Conservation (phyloP, 2,888 invertebrate genomes). For the Chrysolina oricalcia region DNA sequence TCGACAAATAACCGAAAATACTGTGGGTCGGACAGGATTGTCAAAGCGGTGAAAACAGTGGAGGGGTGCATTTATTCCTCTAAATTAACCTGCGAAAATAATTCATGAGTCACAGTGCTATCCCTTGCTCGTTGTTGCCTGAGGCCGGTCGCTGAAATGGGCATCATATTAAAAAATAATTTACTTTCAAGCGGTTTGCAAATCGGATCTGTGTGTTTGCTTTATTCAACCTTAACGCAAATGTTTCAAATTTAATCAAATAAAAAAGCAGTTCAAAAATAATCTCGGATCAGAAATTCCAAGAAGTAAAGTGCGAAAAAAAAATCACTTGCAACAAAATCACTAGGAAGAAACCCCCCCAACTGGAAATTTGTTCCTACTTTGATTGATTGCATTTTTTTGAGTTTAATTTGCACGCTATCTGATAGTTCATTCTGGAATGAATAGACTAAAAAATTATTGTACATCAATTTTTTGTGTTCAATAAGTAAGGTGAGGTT, state of each 20-base stretch:
- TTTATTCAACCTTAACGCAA: not conserved
- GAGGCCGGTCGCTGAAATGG: not conserved
- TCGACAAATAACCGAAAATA: not conserved
- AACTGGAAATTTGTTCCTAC: no score
- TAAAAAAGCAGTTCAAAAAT: no score
- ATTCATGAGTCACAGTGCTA: constrained; percentile 10
- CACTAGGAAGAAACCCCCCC: no score
- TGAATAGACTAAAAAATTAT: no score
- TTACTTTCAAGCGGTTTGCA: not conserved
- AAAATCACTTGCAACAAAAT: no score
- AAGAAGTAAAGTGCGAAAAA: no score
- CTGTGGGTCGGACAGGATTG: not conserved
- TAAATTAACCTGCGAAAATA: constrained; percentile 9
- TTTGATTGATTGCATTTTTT: no score
- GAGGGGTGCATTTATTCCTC: constrained; percentile 2
- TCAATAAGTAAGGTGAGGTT: no score
- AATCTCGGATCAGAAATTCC: no score
- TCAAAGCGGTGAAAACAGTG: not conserved
- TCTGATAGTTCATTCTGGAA: no score
- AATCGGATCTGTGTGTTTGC: not conserved
- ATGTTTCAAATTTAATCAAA: not conserved
- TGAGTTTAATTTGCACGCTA: no score
- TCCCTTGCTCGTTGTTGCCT: not conserved
- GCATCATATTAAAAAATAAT: not conserved
- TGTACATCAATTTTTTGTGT: no score